Base-by-base conservation (phyloP, 2,797 vertebrate genomes). In the Emydoidea blandingii region DNA sequence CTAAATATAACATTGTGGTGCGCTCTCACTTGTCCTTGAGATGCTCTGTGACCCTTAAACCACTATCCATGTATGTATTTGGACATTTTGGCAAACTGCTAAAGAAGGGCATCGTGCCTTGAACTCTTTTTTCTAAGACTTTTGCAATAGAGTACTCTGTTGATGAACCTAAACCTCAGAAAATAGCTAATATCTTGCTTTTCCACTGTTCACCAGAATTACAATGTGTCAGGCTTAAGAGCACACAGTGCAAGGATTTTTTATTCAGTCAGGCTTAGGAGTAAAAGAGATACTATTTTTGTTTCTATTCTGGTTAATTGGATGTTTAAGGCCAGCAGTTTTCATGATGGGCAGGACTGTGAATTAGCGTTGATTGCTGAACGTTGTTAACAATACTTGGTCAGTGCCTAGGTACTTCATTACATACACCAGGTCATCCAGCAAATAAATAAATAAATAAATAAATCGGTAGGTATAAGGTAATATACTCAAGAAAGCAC, bases 221-320 rank as follows among this genome's bases (percentile, higher is more conserved):
- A 3, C 41, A 68, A 31, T 3, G 49, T 54, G 59, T 49, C 7
- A 2, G 2, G 53, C 34, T 27, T 47, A 85, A 89, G 50, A 56
- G 50, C 44, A 72, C n/a, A 37, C n/a, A 50, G 6, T 4, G 10
- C 27, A 76, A 65, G 91, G 31, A 5, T 1, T 8, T 4, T 90
- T 57, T 27, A 50, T 21, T 78, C 11, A 95, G 88, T 57, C 76
- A 37, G 79, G 83, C 0, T 18, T 91, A 15, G 44, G 27, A 84
- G 21, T 68, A 82, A 85, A 90, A 44, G 59, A 72, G 25, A 23
- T 0, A 1, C 4, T 59, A 91, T 83, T 82, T 83, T 78, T 78
- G 31, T 82, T 49, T 86, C 8, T 11, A 14, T n/a, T 53, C 49
- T 74, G 79, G 74, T 89, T 78, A 94, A 85, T 72, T 5, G 16